Percentiles rank a stretch among this genome's conserved stretches.
Conservation (phyloP, 2,888 invertebrate genomes). For the Meghimatium bilineatum region DNA sequence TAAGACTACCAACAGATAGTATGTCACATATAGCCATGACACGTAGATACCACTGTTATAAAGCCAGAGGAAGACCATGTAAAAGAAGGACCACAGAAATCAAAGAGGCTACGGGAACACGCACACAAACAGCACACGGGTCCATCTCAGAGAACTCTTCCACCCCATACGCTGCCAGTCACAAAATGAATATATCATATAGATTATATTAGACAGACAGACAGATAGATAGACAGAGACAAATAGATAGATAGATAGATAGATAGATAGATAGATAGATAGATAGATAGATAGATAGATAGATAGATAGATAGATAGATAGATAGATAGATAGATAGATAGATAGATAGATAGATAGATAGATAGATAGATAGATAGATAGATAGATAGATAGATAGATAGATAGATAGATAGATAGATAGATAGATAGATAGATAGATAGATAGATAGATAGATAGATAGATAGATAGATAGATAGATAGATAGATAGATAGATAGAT, state of each 20-base stretch:
- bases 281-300: conserved; percentile 18
- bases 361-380: conserved; percentile 8
- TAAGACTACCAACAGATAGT: too few relatives aligned
- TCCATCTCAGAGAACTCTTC: too few relatives aligned
- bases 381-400: conserved; percentile 18
- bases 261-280: conserved; percentile 8
- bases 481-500: neutral
- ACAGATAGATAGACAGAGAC: too few relatives aligned
- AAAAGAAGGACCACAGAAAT: too few relatives aligned
- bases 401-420: conserved; percentile 13
- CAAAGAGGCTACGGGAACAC: too few relatives aligned
- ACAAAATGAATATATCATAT: neutral
- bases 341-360: conserved; percentile 21
- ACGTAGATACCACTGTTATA: too few relatives aligned
- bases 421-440: conserved; percentile 11
- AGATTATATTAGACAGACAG: neutral
- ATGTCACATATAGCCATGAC: too few relatives aligned
- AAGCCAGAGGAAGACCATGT: too few relatives aligned
- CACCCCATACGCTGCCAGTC: too few relatives aligned
- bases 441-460: conserved; percentile 7
- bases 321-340: conserved; percentile 8
- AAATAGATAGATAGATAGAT: too few relatives aligned
- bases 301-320: conserved; percentile 11
- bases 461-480: neutral
- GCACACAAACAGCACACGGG: too few relatives aligned